These are phyloP conservation scores for Ophioninae sp. DNA, from an alignment of 2,888 invertebrate genomes.

Conservation along the genomic window DNA sequence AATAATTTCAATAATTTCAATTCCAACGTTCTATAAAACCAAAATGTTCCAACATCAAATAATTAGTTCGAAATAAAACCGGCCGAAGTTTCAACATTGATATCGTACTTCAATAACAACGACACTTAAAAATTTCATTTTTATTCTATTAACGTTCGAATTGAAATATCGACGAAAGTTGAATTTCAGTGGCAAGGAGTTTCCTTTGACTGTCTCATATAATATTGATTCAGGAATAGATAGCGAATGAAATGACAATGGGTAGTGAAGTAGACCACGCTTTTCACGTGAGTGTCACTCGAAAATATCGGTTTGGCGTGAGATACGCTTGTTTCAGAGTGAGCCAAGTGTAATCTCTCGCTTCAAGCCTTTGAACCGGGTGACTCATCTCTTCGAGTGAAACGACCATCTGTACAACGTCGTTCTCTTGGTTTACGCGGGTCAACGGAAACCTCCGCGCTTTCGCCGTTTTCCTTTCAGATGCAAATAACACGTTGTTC, in stretches of 20 bases:
- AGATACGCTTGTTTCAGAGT: conserved; percentile 11
- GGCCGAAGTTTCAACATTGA: neutral
- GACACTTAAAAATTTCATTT: neutral
- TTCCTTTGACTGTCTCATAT: neutral
- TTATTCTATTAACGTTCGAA: neutral
- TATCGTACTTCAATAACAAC: neutral
- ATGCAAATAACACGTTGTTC: conserved; percentile 26
- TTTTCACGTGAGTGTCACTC: conserved; percentile 28
- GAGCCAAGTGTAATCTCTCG: conserved; percentile 16
- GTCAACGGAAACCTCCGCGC: conserved; percentile 22
- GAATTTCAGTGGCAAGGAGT: neutral
- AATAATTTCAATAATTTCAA: too few relatives aligned
- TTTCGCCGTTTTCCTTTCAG: conserved; percentile 48
- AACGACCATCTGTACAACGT: conserved; percentile 31
- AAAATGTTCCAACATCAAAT: neutral
- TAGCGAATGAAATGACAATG: conserved; percentile 46
- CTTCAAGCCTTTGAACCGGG: conserved; percentile 46
- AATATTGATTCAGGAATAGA: neutral
- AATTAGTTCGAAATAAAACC: neutral
- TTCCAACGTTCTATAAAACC: neutral
- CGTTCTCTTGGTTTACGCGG: conserved; percentile 12
- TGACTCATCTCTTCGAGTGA: conserved; percentile 16
- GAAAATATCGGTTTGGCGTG: conserved; percentile 4
- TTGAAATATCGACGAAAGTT: neutral
- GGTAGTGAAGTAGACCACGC: conserved; percentile 35